These are phyloP conservation scores for Himalopsyche kuldschensis DNA, from an alignment of 2,888 invertebrate species.

Conservation along the genomic window DNA sequence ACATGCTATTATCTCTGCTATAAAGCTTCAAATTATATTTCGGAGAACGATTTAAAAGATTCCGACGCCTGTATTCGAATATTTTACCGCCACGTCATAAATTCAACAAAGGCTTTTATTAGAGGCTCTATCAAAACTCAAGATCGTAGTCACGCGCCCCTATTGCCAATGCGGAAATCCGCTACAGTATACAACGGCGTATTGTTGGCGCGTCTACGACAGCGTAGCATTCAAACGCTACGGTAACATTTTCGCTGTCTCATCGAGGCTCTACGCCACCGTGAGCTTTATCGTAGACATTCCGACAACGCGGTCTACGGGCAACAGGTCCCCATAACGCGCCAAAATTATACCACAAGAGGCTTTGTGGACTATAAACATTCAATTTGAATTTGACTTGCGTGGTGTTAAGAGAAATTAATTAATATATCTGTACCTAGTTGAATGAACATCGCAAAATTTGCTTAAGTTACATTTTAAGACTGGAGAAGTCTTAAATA, in stretches of 20 bases:
- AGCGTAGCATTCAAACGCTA: not conserved
- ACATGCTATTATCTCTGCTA: too few relatives aligned
- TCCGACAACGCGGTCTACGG: not conserved
- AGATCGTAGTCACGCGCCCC: not conserved
- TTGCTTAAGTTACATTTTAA: too few relatives aligned
- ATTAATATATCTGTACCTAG: not conserved
- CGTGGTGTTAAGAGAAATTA: not conserved
- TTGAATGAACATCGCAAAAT: not conserved
- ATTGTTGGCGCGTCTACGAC: not conserved
- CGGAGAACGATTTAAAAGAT: too few relatives aligned
- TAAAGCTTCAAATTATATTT: too few relatives aligned
- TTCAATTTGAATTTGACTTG: not conserved
- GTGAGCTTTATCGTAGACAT: not conserved
- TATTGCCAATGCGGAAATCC: not conserved
- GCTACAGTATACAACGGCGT: not conserved
- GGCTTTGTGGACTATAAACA: not conserved
- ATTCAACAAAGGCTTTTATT: not conserved
- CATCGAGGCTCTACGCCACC: not conserved
- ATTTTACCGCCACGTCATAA: not conserved
- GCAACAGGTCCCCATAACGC: not conserved
- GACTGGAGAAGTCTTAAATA: too few relatives aligned
- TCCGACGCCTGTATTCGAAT: not conserved
- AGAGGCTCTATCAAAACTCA: not conserved
- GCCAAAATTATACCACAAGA: not conserved
- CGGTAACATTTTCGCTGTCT: not conserved